phyloP scores from a whole-genome alignment of 2,797 vertebrate genomes.

The Xiphophorus birchmanni region DNA sequence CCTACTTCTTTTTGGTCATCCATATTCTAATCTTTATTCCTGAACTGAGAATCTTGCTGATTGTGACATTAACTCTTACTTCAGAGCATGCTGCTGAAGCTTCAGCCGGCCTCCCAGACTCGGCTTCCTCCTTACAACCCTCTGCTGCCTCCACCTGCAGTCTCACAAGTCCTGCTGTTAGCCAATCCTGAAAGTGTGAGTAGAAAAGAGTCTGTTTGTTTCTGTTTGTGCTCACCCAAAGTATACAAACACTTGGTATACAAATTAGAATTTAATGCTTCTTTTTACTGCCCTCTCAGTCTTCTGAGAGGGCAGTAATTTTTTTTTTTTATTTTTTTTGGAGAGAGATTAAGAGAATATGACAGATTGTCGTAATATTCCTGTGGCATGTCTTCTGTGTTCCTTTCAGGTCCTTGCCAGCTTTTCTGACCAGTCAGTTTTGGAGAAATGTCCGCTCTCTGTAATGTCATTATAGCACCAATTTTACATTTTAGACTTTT shows the following conservation, averaged over 20 bases:
- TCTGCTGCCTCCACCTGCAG: conserved; percentile 80
- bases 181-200: conserved; percentile 85
- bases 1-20: neutral
- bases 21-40: neutral
- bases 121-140: conserved; percentile 87
- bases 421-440: neutral
- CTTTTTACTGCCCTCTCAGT: neutral
- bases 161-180: conserved; percentile 88
- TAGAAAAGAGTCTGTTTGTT: conserved; percentile 4
- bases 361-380: neutral
- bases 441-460: neutral
- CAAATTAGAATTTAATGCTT: neutral
- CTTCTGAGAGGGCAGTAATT: too few species aligned
- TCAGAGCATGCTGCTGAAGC: conserved; percentile 87
- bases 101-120: conserved; percentile 85
- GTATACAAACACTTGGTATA: neutral
- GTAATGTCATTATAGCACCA: neutral
- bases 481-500: neutral
- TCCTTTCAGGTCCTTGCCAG: neutral
- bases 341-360: neutral
- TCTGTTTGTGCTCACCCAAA: neutral
- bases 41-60: neutral
- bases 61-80: neutral
- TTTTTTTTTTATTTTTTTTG: too few species aligned
- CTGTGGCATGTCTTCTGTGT: neutral